These are phyloP conservation scores for Ciconia boyciana DNA, from an alignment of 2,113 vertebrate species.

Conservation along the genomic window DNA sequence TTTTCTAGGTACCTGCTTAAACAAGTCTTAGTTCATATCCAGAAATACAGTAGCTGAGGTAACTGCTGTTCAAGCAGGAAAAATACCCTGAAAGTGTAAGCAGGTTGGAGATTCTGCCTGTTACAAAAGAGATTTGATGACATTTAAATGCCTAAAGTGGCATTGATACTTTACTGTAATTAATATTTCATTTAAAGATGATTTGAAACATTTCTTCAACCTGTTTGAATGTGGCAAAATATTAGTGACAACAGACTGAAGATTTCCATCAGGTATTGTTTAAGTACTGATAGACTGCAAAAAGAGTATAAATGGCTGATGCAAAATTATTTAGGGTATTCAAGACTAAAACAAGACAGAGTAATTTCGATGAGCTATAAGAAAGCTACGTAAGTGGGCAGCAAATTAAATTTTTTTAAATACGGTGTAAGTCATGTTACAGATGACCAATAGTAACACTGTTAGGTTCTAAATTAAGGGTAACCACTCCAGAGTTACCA, in stretches of 20 bases:
- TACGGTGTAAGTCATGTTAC: fast-evolving
- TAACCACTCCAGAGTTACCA: neutral
- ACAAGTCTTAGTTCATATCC: neutral
- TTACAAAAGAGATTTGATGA: neutral
- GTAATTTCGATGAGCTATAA: neutral
- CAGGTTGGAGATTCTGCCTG: neutral
- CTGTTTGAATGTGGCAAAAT: neutral
- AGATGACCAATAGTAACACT: neutral
- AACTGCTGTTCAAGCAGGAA: neutral
- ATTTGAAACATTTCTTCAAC: neutral
- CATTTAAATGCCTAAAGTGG: neutral
- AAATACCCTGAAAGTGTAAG: neutral
- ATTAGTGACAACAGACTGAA: neutral
- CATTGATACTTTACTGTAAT: neutral
- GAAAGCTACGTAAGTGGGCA: neutral
- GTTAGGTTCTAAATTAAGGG: neutral
- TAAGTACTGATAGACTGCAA: neutral
- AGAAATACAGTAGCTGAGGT: neutral
- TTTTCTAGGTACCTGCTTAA: neutral
- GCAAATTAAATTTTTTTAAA: neutral
- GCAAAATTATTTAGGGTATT: neutral
- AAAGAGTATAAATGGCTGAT: neutral
- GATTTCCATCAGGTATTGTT: neutral
- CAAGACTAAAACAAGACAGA: neutral
- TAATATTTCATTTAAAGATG: neutral